Base-by-base conservation (phyloP, 2,888 invertebrate species). In the Eristalis intricaria region DNA sequence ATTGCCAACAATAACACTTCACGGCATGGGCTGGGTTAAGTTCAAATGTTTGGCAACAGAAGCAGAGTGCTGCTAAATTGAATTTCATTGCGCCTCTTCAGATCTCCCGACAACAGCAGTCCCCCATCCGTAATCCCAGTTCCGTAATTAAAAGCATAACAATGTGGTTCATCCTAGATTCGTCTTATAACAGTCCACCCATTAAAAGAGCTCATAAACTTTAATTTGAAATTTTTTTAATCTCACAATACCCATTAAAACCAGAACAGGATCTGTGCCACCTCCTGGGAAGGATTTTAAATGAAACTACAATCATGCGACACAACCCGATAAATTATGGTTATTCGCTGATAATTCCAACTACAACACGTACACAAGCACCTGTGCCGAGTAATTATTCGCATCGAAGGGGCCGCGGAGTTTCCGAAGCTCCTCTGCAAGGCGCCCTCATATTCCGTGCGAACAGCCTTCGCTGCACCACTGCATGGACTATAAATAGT, bases 261-360 rank as follows among this genome's bases (percentile, higher is more conserved):
- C 19, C 38, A 1, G 32, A 32, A 26, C n/a, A 40, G 13, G 15
- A 23, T 8, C 40, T 11, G 23, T 19, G 15, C 5, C 22, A 38
- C 43, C 26, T 40, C 29, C 43, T 29, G 40, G 43, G 64, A 65
- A 22, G 43, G 35, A 73, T 50, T 35, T 26, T 8, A 43, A 61
- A 43, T 61, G 40, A 50, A 65, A 38, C 19, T 7, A 13, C 23
- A 74, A 64, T 64, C 63, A 50, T 64, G 64, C 35, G 64, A 35
- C 64, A 35, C 13, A 32, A 35, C 26, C 65, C 22, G 11, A 58
- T 58, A 40, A 65, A 65, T 65, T 75, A 26, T 58, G 63, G n/a
- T 38, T 75, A 64, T 75, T 58, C 23, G 35, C 11, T 50, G 74
- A 75, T 75, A 73, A 75, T 75, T 65, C 38, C 26, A 35, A 19